Base-by-base conservation (phyloP, 2,797 vertebrate genomes). In the Ctenopoma multispine region DNA sequence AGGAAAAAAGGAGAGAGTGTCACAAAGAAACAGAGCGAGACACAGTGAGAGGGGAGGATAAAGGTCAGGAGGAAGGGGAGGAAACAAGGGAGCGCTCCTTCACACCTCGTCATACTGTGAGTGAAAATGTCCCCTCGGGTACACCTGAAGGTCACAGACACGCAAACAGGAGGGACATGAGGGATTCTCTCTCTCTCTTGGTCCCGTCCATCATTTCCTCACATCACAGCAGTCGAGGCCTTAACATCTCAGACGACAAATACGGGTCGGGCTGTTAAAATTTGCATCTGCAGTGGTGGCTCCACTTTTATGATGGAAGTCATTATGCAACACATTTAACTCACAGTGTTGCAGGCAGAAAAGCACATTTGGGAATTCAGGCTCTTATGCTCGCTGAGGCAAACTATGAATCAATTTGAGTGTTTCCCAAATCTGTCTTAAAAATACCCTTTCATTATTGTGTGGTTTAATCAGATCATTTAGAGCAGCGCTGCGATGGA, bases 61-160 rank as follows among this genome's bases (percentile, higher is more conserved):
- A 63, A 80, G 75, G 75, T 72, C 40, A 34, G 21, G 38, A 51
- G 40, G 50, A 34, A 38, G 18, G 20, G 27, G 56, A 49, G 57
- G 69, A 59, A 54, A 53, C 1, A 1, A 36, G 18, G 68, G 59
- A 47, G 49, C 43, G 17, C 54, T 51, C 44, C 54, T 44, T 79
- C 72, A 64, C 49, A 51, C 43, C 53, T 71, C 59, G 31, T 29
- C 74, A 50, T 11, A 17, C 60, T 58, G 46, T 38, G 53, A 63
- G 18, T 64, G 50, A 48, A 72, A 63, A 72, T 18, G 61, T 38
- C 41, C 70, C 50, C 46, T 38, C 57, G 76, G 73, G 36, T 73
- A 7, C 6, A 9, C 23, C 24, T 80, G 77, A 87, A 84, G 82
- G 80, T 85, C 82, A 77, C 29, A 44, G 43, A 47, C 27, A 12